A percentile compares a stretch with the other conserved stretches of the same genome.
Conservation (phyloP, 2,113 vertebrate genomes). For the Orthonyx spaldingii region DNA sequence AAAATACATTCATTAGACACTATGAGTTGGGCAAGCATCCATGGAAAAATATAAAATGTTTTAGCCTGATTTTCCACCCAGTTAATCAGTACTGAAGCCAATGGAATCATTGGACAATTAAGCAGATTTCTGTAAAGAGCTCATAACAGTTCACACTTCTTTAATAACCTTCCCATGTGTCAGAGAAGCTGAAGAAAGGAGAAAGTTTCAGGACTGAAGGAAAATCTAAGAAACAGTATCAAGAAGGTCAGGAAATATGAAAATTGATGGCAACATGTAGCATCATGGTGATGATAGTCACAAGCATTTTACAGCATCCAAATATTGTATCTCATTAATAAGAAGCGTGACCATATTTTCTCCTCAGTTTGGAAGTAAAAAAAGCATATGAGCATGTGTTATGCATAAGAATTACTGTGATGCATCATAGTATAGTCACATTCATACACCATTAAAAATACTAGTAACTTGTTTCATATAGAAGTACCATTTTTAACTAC, state of each 20-base stretch:
- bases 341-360: constrained; percentile 28
- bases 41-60: constrained; percentile 62
- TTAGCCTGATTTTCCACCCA: constrained; percentile 63
- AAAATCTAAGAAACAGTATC: background rate
- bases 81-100: constrained; percentile 60
- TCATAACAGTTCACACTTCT: constrained; percentile 34
- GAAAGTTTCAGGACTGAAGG: background rate
- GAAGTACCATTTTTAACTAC: background rate
- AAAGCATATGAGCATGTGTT: constrained; percentile 17
- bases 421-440: background rate
- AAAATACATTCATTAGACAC: constrained; percentile 40
- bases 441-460: background rate
- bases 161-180: constrained; percentile 25
- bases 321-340: constrained; percentile 24
- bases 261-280: background rate
- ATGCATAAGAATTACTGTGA: constrained; percentile 46
- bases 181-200: background rate
- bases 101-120: constrained; percentile 47
- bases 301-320: constrained; percentile 17
- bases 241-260: background rate
- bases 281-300: background rate
- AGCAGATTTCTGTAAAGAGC: constrained; percentile 41
- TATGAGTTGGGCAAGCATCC: constrained; percentile 36
- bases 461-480: background rate
- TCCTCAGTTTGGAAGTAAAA: constrained; percentile 39